A percentile compares a stretch with the other conserved stretches of the same genome.
Conservation (phyloP, 2,797 vertebrate genomes). For the Phataginus tricuspis region DNA sequence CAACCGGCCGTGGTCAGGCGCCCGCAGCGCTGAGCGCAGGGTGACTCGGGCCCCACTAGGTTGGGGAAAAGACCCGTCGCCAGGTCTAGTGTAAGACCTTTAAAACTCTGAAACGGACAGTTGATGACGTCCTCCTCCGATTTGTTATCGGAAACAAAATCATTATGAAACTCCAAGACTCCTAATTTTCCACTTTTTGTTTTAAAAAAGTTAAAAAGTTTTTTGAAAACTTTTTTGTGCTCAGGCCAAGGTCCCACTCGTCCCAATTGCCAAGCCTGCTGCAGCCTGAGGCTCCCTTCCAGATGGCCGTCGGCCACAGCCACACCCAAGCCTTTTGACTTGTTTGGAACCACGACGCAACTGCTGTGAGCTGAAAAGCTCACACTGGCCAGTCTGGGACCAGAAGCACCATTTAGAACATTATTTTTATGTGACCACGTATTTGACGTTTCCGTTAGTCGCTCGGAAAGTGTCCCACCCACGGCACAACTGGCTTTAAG, state of each 20-base stretch:
- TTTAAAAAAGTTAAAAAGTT: background rate
- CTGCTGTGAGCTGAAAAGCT: background rate
- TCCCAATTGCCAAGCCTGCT: background rate
- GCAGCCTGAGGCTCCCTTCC: background rate
- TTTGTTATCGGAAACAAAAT: background rate
- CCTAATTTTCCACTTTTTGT: background rate
- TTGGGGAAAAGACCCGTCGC: background rate
- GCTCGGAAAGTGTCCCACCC: background rate
- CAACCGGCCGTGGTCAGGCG: no score
- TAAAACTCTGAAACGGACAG: background rate
- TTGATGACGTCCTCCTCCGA: background rate
- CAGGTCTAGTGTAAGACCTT: background rate
- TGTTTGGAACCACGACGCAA: background rate
- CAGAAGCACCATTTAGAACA: background rate
- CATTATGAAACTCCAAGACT: background rate
- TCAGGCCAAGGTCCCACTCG: background rate
- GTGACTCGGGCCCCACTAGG: background rate
- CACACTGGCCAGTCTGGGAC: background rate
- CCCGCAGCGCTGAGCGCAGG: background rate
- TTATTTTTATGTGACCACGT: background rate
- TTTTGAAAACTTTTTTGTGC: background rate
- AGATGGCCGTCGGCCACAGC: background rate
- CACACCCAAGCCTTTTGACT: background rate
- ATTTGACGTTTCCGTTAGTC: background rate
- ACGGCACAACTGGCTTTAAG: background rate